phyloP scores from a whole-genome alignment of 1,140 invertebrate species.

The Bilobella aurantiaca region DNA sequence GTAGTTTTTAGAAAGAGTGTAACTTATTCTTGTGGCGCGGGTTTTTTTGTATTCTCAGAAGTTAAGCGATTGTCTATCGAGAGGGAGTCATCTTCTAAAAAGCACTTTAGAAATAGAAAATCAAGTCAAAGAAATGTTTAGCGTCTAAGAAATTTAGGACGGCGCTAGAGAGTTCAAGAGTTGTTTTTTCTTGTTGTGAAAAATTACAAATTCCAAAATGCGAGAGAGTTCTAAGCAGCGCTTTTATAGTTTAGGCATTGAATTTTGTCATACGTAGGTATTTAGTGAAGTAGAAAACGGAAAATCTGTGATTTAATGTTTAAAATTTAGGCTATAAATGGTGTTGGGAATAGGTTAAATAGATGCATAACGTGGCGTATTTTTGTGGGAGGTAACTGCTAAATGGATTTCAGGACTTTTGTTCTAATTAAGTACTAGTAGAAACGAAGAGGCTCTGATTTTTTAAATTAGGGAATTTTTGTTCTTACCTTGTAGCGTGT shows the following conservation, averaged over 20 bases:
- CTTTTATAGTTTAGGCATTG: neutral
- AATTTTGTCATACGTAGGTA: no score
- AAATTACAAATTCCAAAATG: no score
- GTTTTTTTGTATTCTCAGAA: neutral
- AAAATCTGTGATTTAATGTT: neutral
- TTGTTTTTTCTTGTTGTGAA: neutral
- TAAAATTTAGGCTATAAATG: neutral
- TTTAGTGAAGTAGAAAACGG: neutral
- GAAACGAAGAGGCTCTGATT: neutral
- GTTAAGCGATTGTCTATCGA: neutral
- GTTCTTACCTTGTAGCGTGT: no score
- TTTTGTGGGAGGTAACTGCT: neutral
- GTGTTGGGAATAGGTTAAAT: conserved; percentile 1
- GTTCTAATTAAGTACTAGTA: no score
- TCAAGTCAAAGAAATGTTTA: neutral
- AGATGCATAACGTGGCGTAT: no score
- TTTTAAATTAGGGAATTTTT: neutral
- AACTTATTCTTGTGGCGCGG: neutral
- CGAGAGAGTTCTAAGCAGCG: no score
- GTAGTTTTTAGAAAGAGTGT: neutral
- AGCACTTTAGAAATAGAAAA: neutral
- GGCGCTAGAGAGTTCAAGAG: neutral
- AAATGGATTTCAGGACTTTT: neutral
- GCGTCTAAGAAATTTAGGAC: no score
- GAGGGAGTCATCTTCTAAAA: neutral